Base-by-base conservation (phyloP, 2,888 invertebrate species). In the Troglohyphantes excavatus region DNA sequence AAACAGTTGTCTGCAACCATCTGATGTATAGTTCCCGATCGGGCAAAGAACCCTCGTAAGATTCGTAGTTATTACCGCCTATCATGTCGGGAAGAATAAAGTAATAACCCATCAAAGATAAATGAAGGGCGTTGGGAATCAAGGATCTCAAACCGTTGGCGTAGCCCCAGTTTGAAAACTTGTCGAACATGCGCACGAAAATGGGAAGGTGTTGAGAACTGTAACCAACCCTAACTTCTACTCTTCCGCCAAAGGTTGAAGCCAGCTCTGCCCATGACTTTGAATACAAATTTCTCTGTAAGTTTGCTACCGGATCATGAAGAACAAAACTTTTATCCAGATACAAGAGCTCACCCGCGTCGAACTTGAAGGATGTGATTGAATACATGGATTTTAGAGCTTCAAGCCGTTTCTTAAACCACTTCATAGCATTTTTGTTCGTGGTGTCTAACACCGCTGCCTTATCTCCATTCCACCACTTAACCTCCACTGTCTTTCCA, bases 51-150 rank as follows among this genome's bases (percentile, higher is more conserved):
- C 76, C 73, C 2, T 90, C 61, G 1, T 73, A 23, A 9, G 91
- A 92, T 23, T 94, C 95, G 68, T 94, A 94, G n/a, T 93, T 93
- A 85, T 94, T 94, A 6, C 94, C 95, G 0, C 95, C 95, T 53
- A 95, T 95, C 96, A 97, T 96, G 93, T 97, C 97, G 0, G 97
- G 97, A 17, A 97, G 93, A 5, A 97, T 96, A 92, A 95, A 95
- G 0, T 96, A 95, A 93, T 96, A 96, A 0, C 96, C 96, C 85
- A 93, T 91, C 70, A 96, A 93, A 92, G 94, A 94, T 70, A 94
- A 92, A 94, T 96, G 95, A 17, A 96, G 93, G 0, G 96, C 94
- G 0, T 96, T 96, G 0, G 97, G 96, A 68, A 97, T 95, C 46
- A 97, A 93, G 0, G 96, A 95, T 1, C 95, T 93, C 0, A 97